A percentile compares a stretch with the other conserved stretches of the same genome.
Evolutionary conservation across 2,797 vertebrate species (phyloP).

Genomic region (Typhlichthys subterraneus): DNA sequence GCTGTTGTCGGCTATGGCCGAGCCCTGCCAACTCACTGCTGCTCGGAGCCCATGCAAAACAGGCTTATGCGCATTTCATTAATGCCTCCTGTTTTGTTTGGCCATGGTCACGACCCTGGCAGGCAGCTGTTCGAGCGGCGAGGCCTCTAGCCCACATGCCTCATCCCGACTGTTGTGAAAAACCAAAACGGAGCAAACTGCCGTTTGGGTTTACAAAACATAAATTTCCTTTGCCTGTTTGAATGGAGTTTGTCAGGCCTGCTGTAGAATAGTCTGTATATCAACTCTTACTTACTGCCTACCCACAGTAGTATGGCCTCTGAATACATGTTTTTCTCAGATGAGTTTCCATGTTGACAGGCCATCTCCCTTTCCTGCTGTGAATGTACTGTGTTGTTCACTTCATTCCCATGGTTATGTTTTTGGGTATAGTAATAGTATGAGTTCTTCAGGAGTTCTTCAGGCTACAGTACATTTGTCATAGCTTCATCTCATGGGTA

Average conservation of each 20-base stretch:
- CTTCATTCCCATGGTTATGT: slow-evolving; percentile 48
- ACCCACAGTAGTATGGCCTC: slow-evolving; percentile 20
- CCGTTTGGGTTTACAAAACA: slow-evolving; percentile 4
- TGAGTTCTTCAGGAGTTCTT: slow-evolving; percentile 1
- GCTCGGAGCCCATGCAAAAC: slow-evolving; percentile 21
- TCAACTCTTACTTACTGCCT: slow-evolving; percentile 13
- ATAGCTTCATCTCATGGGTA: slow-evolving; percentile 37
- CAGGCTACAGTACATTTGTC: slow-evolving; percentile 20
- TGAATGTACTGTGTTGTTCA: slow-evolving; percentile 42
- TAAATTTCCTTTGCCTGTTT: slow-evolving; percentile 1
- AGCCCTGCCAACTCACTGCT: slow-evolving; percentile 7
- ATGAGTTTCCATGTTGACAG: slow-evolving; percentile 38
- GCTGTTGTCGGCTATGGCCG: slow-evolving; percentile 12
- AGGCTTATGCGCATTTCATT: slow-evolving; percentile 27
- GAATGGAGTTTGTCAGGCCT: slow-evolving; percentile 3
- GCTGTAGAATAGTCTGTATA: background rate
- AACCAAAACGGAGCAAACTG: slow-evolving; percentile 6
- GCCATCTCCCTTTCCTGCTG: slow-evolving; percentile 21
- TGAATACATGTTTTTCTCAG: slow-evolving; percentile 40
- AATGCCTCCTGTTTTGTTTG: slow-evolving; percentile 23
- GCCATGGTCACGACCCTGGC: slow-evolving; percentile 17
- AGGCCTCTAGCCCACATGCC: background rate
- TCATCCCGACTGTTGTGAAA: background rate
- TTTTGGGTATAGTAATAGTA: slow-evolving; percentile 30
- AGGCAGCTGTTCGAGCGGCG: slow-evolving; percentile 27